Percentiles rank a stretch among this genome's conserved stretches.
These are phyloP conservation scores for Amphiprion ocellaris DNA, from an alignment of 2,113 vertebrate species.

Conservation along the genomic window DNA sequence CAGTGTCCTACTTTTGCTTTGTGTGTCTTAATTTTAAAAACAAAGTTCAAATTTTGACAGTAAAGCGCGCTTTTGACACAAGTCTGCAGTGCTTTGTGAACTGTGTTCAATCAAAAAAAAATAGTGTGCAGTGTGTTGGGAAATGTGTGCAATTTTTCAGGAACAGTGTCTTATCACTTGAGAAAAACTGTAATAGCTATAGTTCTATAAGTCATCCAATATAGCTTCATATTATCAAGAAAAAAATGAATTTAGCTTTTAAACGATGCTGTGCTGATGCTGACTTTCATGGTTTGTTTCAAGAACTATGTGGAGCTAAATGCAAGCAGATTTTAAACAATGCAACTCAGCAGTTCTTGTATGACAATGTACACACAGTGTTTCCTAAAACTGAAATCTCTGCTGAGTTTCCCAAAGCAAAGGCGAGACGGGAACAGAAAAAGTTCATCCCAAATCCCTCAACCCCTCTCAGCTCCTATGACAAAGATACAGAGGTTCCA, in stretches of 20 bases:
- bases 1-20: too few relatives aligned
- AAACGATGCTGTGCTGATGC: background rate
- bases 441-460: conserved; percentile 71
- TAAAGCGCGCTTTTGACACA: too few relatives aligned
- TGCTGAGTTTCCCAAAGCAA: conserved; percentile 58
- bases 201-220: background rate
- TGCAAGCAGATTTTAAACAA: conserved; percentile 37
- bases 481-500: conserved; percentile 72
- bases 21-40: too few relatives aligned
- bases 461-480: conserved; percentile 71
- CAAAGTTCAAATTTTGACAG: too few relatives aligned
- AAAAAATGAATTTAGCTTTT: conserved; percentile 6
- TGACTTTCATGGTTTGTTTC: conserved; percentile 15
- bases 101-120: too few relatives aligned
- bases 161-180: too few relatives aligned
- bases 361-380: conserved; percentile 38
- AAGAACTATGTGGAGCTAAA: conserved; percentile 4
- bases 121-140: too few relatives aligned
- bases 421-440: conserved; percentile 47
- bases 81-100: too few relatives aligned
- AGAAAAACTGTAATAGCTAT: background rate
- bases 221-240: background rate
- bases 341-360: conserved; percentile 34
- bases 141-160: too few relatives aligned
- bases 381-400: conserved; percentile 61